A percentile compares a stretch with the other conserved stretches of the same genome.
These are phyloP conservation scores for Distichodus sexfasciatus DNA, from an alignment of 2,797 vertebrate species.

Conservation along the genomic window DNA sequence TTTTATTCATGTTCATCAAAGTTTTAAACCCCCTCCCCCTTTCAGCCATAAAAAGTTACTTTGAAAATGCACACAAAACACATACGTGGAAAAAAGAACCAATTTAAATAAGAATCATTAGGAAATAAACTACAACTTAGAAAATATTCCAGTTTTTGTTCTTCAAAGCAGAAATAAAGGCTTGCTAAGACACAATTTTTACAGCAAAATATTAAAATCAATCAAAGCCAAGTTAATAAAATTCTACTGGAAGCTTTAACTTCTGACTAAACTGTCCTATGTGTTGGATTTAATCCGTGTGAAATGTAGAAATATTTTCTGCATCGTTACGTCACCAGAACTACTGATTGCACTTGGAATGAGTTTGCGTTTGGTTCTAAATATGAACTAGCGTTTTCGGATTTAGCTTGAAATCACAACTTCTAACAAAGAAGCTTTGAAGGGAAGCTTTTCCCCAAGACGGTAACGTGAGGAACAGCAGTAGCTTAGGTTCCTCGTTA, in stretches of 20 bases:
- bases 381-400: neutral
- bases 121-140: neutral
- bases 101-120: constrained; percentile 11
- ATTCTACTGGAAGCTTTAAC: neutral
- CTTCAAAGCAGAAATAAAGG: neutral
- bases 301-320: neutral
- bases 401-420: neutral
- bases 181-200: neutral
- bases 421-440: neutral
- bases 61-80: constrained; percentile 50
- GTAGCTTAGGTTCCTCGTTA: no score
- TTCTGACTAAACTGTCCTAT: constrained; percentile 5
- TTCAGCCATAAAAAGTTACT: constrained; percentile 72
- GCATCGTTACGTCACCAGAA: no score
- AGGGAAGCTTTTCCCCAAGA: neutral
- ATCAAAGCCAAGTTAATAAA: neutral
- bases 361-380: neutral
- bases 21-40: neutral
- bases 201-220: neutral
- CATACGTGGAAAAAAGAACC: neutral
- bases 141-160: constrained; percentile 2
- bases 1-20: constrained; percentile 10
- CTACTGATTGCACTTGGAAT: neutral
- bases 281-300: neutral
- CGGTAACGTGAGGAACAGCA: no score